Evolutionary conservation across 2,797 vertebrate genomes (phyloP).

Genomic region (Harpagifer antarcticus): DNA sequence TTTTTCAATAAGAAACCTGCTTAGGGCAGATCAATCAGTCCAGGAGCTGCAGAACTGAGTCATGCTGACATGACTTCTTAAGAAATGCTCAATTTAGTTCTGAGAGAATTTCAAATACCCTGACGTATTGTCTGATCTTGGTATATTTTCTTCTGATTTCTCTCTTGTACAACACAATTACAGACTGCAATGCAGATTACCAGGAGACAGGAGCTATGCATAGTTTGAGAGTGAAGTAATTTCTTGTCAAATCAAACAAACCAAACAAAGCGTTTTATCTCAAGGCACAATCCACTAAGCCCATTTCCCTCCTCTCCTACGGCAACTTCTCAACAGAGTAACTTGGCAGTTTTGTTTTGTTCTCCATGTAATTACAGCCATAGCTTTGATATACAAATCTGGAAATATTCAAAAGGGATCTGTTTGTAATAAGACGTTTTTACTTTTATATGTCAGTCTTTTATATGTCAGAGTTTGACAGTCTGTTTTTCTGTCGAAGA

Average conservation of each 20-base stretch:
- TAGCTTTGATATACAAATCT: constrained; percentile 68
- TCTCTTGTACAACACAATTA: constrained; percentile 12
- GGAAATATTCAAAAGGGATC: constrained; percentile 64
- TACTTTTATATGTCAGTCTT: constrained; percentile 56
- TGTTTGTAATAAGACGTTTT: constrained; percentile 64
- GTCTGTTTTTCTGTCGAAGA: constrained; percentile 15
- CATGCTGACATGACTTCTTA: background rate
- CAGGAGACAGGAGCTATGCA: constrained; percentile 26
- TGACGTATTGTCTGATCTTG: constrained; percentile 16
- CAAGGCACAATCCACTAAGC: constrained; percentile 47
- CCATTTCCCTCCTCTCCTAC: constrained; percentile 34
- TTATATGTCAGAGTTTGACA: constrained; percentile 36
- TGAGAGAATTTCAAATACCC: constrained; percentile 7
- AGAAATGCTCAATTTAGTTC: constrained; percentile 7
- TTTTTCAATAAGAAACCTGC: background rate
- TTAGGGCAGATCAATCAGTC: background rate
- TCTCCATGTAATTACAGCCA: constrained; percentile 65
- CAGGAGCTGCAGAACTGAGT: background rate
- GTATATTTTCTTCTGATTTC: constrained; percentile 25
- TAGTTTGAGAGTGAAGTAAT: constrained; percentile 62
- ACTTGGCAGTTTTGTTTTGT: constrained; percentile 65
- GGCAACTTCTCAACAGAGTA: constrained; percentile 43
- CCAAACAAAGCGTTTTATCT: constrained; percentile 68
- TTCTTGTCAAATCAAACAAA: constrained; percentile 70
- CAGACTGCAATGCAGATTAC: constrained; percentile 6